Conservation (phyloP, 1,140 invertebrate species). For the Euborellia annulipes region DNA sequence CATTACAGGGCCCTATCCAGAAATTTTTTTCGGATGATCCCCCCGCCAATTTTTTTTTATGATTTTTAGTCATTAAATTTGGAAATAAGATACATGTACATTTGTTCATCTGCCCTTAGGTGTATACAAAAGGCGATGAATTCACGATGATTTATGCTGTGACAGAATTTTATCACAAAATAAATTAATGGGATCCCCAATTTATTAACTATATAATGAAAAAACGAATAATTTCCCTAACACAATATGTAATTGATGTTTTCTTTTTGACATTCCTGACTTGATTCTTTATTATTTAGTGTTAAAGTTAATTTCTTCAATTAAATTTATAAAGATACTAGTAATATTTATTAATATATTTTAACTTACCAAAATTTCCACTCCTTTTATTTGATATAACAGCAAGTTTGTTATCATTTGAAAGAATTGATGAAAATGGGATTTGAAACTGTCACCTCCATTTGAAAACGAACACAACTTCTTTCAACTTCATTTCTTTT, state of each 20-base stretch:
- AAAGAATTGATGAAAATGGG: slow-evolving; percentile 26
- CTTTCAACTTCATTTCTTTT: background rate
- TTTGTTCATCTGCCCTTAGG: too few relatives aligned
- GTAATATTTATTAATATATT: background rate
- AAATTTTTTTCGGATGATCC: too few relatives aligned
- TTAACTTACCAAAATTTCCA: slow-evolving; percentile 27
- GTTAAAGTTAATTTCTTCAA: background rate
- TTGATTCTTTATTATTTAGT: background rate
- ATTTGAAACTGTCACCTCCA: slow-evolving; percentile 10
- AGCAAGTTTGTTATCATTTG: slow-evolving; percentile 27
- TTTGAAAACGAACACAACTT: too few relatives aligned
- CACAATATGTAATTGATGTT: background rate
- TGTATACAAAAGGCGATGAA: too few relatives aligned
- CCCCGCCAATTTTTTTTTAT: too few relatives aligned
- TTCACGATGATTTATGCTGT: too few relatives aligned
- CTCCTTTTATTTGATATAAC: slow-evolving; percentile 24
- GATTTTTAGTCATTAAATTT: too few relatives aligned
- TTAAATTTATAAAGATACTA: background rate
- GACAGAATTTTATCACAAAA: too few relatives aligned
- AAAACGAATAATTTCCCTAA: background rate
- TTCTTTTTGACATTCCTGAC: background rate
- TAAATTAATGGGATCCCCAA: too few relatives aligned
- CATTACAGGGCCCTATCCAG: too few relatives aligned
- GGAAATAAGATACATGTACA: too few relatives aligned
- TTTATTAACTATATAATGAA: too few relatives aligned